A percentile compares a stretch with the other conserved stretches of the same genome.
These are phyloP conservation scores for Rhegmatorhina hoffmannsi DNA, from an alignment of 2,113 vertebrate species.

Conservation along the genomic window DNA sequence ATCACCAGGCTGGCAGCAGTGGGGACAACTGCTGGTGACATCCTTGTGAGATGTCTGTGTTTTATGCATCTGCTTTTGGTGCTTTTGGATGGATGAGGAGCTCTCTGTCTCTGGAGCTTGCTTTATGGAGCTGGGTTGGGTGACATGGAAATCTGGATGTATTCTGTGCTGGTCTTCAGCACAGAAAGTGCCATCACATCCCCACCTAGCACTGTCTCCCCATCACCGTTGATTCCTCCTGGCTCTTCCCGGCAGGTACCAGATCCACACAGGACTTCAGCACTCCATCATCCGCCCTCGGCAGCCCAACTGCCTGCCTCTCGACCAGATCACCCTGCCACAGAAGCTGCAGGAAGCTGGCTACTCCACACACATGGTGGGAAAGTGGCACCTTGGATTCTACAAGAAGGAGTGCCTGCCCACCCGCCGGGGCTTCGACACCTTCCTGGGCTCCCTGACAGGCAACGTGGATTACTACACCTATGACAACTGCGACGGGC, in stretches of 20 bases:
- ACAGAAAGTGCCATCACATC: rapidly evolving
- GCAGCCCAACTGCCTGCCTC: constrained; percentile 95
- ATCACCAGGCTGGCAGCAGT: background rate
- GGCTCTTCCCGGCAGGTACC: constrained; percentile 82
- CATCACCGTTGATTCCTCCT: background rate
- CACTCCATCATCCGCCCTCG: constrained; percentile 96
- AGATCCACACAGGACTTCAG: constrained; percentile 97
- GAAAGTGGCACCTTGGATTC: constrained; percentile 98
- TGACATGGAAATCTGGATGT: background rate
- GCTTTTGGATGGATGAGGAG: background rate
- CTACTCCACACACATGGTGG: constrained; percentile 97
- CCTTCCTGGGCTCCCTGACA: constrained; percentile 94
- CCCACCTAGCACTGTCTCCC: background rate
- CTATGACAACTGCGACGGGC: constrained; percentile 92
- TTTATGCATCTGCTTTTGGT: background rate
- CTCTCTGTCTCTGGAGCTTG: background rate
- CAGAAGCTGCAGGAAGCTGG: constrained; percentile 92
- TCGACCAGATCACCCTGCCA: constrained; percentile 90
- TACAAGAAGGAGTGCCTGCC: constrained; percentile 96
- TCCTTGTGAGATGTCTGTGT: background rate
- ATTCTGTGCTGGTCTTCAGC: background rate
- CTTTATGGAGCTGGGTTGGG: background rate
- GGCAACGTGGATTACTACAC: constrained; percentile 97
- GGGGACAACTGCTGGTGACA: background rate
- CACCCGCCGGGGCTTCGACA: constrained; percentile 92